Evolutionary conservation across 1,140 invertebrate genomes (phyloP), one percentile per base, ranked within the genome.

Genomic region (Musca domestica): DNA sequence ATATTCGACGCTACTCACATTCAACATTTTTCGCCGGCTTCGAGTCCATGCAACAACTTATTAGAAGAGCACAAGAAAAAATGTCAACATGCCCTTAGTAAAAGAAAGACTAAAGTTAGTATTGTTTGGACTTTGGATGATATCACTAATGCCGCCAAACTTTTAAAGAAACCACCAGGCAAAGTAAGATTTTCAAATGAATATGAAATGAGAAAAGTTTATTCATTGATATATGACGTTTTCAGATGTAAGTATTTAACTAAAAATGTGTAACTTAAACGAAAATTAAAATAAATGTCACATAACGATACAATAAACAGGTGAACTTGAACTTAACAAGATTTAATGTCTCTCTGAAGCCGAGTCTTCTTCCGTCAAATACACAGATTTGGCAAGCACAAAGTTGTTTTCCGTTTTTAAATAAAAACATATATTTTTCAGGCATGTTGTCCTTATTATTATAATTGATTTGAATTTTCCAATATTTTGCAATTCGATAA

Each of bases 141-240:
- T 22, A 85, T 90, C 6, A 75, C 86, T 0, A 88, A 87, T 80
- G 88, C 88, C 2, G 88, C 85, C 2, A 82, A 86, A 56, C 76
- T 90, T 2, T 77, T 90, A 1, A 77, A 76, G 63, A 84, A 84
- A 5, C 87, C 87, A 4, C 84, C 87, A 0, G 63, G 84, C 63
- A 27, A 73, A 0, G 85, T 86, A 0, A 52, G 76, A 10, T 90
- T 89, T 70, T 76, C 82, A 1, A 88, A 92, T 73, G 90, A 92
- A 73, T 89, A 91, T 49, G 89, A 92, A 74, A 92, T 92, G 90
- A 82, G 90, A 69, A 82, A 88, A 70, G 90, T 92, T 1, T 91
- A 90, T 68, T 88, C 89, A 0, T 80, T 93, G 10, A 89, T 92
- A 73, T 92, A 92, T 75, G 91, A 92, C 74, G 90, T 92, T 2